Base-by-base conservation (phyloP, 2,113 vertebrate species). In the Pterocles burchelli region DNA sequence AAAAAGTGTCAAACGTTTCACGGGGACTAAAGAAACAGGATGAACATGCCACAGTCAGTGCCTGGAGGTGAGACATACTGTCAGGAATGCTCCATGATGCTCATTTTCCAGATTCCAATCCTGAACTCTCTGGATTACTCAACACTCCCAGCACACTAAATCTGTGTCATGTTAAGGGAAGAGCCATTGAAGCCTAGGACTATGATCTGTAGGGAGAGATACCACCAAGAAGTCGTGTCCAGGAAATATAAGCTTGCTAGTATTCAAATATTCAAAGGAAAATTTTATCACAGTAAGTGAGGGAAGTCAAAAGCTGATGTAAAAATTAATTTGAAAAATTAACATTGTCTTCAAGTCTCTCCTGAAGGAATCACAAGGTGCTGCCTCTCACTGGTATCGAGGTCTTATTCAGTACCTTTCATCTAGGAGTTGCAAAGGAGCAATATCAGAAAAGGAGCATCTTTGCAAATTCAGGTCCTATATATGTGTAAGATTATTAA, bases 61-160 rank as follows among this genome's bases (percentile, higher is more conserved):
- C 17, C 12, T 2, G 1, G 34, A 72, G 43, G 29, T 43, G n/a
- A 68, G 12, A 43, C 31, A 25, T 51, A 57, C 17, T 3, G 2
- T 17, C 43, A 41, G 28, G 9, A 82, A 55, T 1, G 0, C 25
- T 83, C 54, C 62, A 25, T 41, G n/a, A 29, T 0, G 1, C 6
- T 83, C 3, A 70, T 73, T 91, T 95, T 95, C 71, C 48, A 76
- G 20, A 6, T 62, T 54, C 58, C 59, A n/a, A 76, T 82, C 20
- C n/a, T 68, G 34, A 76, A 54, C 3, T 66, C 41, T 93, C 28
- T 65, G 43, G 22, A 71, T 54, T 22, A 46, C 62, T 89, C 55
- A 85, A 55, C 43, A 73, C 17, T 85, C 51, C 12, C 20, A 62
- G 62, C 51, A 51, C 18, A 51, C 6, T 46, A 66, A 51, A 57